A percentile compares a stretch with the other conserved stretches of the same genome.
phyloP scores from a whole-genome alignment of 2,113 vertebrate genomes.

The Tragelaphus strepsiceros region DNA sequence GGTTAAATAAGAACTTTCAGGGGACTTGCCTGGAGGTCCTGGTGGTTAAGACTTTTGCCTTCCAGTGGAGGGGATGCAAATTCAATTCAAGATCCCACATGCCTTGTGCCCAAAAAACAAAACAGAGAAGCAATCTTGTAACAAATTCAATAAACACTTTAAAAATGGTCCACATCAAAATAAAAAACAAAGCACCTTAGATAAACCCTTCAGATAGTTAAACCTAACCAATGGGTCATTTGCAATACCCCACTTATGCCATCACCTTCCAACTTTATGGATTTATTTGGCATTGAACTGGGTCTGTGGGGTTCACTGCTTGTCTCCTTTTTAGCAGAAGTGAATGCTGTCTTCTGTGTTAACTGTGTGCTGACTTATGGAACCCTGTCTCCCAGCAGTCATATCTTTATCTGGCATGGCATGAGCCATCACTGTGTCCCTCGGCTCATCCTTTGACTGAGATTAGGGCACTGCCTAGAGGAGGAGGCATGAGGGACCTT shows the following conservation, averaged over 20 bases:
- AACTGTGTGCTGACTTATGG: not conserved
- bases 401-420: not conserved
- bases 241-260: not conserved
- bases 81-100: not conserved
- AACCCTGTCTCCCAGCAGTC: not conserved
- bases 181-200: not conserved
- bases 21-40: not conserved
- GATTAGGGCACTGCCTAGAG: not conserved
- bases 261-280: not conserved
- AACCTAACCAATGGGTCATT: not conserved
- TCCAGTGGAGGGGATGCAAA: not conserved
- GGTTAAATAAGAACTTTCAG: not conserved
- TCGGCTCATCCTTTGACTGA: not conserved
- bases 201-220: not conserved
- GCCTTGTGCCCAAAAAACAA: not conserved
- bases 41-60: not conserved
- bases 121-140: not conserved
- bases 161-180: not conserved
- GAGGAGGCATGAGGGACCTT: not conserved
- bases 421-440: not conserved
- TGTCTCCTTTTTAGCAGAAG: not conserved
- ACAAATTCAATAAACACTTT: not conserved
- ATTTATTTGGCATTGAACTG: not conserved
- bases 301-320: not conserved
- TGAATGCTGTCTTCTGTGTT: not conserved